Evolutionary conservation across 2,113 vertebrate genomes (phyloP).

Genomic region (Saccopteryx leptura): DNA sequence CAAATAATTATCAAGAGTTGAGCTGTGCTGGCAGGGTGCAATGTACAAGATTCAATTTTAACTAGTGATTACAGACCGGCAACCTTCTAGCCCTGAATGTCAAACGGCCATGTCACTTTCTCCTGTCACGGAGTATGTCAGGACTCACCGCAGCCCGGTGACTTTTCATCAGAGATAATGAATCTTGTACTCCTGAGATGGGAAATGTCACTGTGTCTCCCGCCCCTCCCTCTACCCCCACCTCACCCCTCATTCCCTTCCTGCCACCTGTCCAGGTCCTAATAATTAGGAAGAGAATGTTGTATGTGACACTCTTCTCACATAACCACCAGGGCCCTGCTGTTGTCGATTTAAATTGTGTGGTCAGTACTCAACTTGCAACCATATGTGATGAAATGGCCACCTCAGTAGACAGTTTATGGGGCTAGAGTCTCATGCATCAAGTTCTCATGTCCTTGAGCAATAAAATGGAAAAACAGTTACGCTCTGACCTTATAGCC

Average conservation of each 20-base stretch:
- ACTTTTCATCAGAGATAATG: slow-evolving; percentile 83
- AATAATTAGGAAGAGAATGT: slow-evolving; percentile 68
- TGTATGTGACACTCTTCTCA: neutral
- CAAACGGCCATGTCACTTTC: slow-evolving; percentile 87
- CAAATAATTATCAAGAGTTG: slow-evolving; percentile 86
- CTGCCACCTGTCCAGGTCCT: slow-evolving; percentile 62
- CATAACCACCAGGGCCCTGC: slow-evolving; percentile 36
- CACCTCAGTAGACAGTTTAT: slow-evolving; percentile 15
- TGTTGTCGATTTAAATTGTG: slow-evolving; percentile 71
- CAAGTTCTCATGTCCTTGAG: slow-evolving; percentile 71
- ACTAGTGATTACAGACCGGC: slow-evolving; percentile 86
- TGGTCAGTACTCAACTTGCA: slow-evolving; percentile 39
- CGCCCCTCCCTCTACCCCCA: neutral
- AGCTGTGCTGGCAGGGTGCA: slow-evolving; percentile 80
- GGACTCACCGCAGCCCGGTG: slow-evolving; percentile 78
- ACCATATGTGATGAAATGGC: slow-evolving; percentile 5
- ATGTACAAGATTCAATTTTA: slow-evolving; percentile 88
- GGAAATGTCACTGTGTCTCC: slow-evolving; percentile 65
- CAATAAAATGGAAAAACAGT: slow-evolving; percentile 79
- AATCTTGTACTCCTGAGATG: slow-evolving; percentile 73
- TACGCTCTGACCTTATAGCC: slow-evolving; percentile 79
- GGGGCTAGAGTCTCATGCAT: slow-evolving; percentile 53
- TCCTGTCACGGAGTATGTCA: slow-evolving; percentile 81
- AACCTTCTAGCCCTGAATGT: slow-evolving; percentile 87
- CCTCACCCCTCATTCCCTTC: slow-evolving; percentile 68